Percentiles rank a stretch among this genome's conserved stretches.
Evolutionary conservation across 2,113 vertebrate genomes (phyloP).

Genomic region (Amblyornis subalaris): DNA sequence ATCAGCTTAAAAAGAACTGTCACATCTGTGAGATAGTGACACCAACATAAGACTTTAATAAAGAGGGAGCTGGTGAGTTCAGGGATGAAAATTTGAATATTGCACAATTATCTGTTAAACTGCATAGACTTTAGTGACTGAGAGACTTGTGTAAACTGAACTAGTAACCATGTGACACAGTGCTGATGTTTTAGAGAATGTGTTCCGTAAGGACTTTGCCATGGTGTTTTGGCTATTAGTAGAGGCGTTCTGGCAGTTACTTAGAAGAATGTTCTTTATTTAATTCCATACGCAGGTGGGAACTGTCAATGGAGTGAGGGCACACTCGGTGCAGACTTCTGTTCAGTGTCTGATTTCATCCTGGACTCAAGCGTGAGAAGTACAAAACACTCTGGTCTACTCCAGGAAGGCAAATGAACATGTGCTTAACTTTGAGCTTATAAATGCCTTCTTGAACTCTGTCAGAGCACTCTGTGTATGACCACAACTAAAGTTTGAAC

Average conservation of each 20-base stretch:
- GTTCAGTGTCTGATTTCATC: background rate
- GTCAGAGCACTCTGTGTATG: background rate
- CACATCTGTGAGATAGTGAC: background rate
- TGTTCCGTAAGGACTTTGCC: background rate
- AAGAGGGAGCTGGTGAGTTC: background rate
- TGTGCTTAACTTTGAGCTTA: background rate
- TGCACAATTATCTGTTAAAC: background rate
- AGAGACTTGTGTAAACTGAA: background rate
- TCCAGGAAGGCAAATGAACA: background rate
- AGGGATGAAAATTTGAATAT: background rate
- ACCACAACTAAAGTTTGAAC: background rate
- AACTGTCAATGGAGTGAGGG: background rate
- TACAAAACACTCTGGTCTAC: background rate
- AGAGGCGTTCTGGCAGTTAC: background rate
- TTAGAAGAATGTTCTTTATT: background rate
- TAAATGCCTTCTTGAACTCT: constrained; percentile 1
- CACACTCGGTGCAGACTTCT: background rate
- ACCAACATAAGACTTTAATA: background rate
- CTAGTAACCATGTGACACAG: background rate
- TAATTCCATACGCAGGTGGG: background rate
- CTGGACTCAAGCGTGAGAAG: background rate
- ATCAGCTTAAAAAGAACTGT: background rate
- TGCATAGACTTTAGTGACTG: background rate
- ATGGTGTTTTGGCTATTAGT: background rate
- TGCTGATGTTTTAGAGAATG: background rate